A percentile compares a stretch with the other conserved stretches of the same genome.
These are phyloP conservation scores for Brachionus plicatilis DNA, from an alignment of 1,140 invertebrate genomes.

Conservation along the genomic window DNA sequence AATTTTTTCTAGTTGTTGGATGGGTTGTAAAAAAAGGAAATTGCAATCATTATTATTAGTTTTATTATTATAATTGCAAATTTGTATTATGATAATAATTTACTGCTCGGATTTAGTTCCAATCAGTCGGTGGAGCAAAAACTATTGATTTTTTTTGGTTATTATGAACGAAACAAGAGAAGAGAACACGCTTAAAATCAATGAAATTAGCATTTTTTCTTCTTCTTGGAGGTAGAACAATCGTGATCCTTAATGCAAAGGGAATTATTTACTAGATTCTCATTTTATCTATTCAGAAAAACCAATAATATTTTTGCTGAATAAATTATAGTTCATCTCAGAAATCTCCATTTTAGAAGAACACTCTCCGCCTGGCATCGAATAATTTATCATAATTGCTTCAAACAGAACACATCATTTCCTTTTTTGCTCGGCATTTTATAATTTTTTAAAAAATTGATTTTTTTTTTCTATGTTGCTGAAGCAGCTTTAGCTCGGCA, in stretches of 20 bases:
- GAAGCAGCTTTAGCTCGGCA: too few relatives aligned
- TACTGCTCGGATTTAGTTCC: not conserved
- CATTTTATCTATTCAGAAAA: not conserved
- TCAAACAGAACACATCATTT: not conserved
- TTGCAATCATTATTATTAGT: slow-evolving; percentile 32
- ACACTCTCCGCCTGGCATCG: not conserved
- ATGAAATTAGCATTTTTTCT: not conserved
- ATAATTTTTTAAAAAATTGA: not conserved
- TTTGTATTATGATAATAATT: slow-evolving; percentile 7
- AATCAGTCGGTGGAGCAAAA: not conserved
- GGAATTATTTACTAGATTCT: not conserved
- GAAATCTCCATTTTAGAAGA: not conserved
- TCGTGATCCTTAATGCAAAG: not conserved
- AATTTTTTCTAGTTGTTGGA: not conserved
- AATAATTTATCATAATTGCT: not conserved
- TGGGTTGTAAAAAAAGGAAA: slow-evolving; percentile 26
- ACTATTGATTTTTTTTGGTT: not conserved
- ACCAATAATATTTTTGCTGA: not conserved
- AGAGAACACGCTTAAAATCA: not conserved
- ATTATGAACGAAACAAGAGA: not conserved
- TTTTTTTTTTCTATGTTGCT: not conserved
- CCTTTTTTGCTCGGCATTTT: not conserved
- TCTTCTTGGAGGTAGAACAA: not conserved
- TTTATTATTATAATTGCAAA: slow-evolving; percentile 32
- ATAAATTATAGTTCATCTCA: slow-evolving; percentile 34